Evolutionary conservation across 2,888 invertebrate species (phyloP), one percentile per base, ranked within the genome.

Genomic region (Cetonia aurata): DNA sequence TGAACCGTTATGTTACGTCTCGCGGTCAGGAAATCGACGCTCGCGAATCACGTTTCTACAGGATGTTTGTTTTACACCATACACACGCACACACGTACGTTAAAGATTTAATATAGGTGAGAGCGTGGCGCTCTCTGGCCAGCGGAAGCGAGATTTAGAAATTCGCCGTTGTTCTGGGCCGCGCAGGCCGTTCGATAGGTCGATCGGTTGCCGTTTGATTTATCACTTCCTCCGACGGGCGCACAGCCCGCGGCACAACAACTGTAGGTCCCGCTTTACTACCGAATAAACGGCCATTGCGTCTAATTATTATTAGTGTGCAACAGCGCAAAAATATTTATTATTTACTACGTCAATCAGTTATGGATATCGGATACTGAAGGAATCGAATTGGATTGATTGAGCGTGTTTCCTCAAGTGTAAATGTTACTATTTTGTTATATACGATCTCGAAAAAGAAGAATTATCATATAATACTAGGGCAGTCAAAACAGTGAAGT

Each of bases 51-150:
- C 60, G 52, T 52, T 53, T 44, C 41, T 62, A 53, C 69, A 62
- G 69, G 69, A 69, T 69, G 69, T 69, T 69, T 69, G 69, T 62
- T 62, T 69, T 69, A 60, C 62, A 60, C 60, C 37, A 50, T 33
- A 33, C 37, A 37, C 6, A 37, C 37, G 6, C 37, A 10, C 37
- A 8, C 10, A 37, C 8, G 6, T 10, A 37, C 37, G 10, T 37
- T 37, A 37, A 37, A 37, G 50, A 65, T 65, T 65, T 65, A 65
- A 65, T 65, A 65, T 65, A 65, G 62, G 62, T 65, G 62, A 65
- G 62, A 65, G 33, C 37, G n/a, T 46, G 13, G 19, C 25, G 60
- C 25, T 37, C 46, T 44, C 46, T 31, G 50, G 33, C 62, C 33
- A 19, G 15, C 62, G 62, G 62, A 65, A 65, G 41, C 62, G 62